phyloP scores from a whole-genome alignment of 2,113 vertebrate species.

The Stegostoma tigrinum region DNA sequence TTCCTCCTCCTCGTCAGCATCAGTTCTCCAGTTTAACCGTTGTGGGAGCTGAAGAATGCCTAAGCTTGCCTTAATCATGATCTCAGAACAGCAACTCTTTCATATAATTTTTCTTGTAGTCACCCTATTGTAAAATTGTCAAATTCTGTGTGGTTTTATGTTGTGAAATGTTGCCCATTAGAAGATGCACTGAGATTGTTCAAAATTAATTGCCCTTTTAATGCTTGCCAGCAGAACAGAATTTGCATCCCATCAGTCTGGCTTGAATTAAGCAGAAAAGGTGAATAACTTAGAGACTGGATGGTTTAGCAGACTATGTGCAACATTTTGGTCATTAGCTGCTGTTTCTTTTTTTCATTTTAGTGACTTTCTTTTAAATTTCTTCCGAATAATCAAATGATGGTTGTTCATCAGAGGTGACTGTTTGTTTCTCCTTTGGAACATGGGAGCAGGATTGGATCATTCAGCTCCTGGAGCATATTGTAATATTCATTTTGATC shows the following conservation, averaged over 20 bases:
- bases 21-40: not conserved
- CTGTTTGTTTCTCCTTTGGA: not conserved
- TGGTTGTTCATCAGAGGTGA: not conserved
- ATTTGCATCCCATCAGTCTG: conserved; percentile 12
- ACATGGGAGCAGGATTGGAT: not conserved
- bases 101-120: not conserved
- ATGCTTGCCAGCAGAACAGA: not conserved
- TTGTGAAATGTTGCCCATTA: not conserved
- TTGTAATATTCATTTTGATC: not conserved
- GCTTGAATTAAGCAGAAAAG: not conserved
- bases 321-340: not conserved
- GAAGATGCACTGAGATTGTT: not conserved
- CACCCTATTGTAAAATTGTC: too few relatives aligned
- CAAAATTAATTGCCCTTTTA: not conserved
- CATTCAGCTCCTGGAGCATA: not conserved
- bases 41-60: not conserved
- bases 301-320: not conserved
- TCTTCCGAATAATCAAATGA: not conserved
- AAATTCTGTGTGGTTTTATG: not conserved
- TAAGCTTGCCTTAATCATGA: not conserved
- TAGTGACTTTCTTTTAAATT: not conserved
- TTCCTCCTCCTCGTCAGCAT: not conserved
- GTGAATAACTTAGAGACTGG: not conserved
- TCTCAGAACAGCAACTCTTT: not conserved
- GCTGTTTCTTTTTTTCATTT: not conserved